Evolutionary conservation across 2,797 vertebrate species (phyloP).

Genomic region (Ceryle rudis): DNA sequence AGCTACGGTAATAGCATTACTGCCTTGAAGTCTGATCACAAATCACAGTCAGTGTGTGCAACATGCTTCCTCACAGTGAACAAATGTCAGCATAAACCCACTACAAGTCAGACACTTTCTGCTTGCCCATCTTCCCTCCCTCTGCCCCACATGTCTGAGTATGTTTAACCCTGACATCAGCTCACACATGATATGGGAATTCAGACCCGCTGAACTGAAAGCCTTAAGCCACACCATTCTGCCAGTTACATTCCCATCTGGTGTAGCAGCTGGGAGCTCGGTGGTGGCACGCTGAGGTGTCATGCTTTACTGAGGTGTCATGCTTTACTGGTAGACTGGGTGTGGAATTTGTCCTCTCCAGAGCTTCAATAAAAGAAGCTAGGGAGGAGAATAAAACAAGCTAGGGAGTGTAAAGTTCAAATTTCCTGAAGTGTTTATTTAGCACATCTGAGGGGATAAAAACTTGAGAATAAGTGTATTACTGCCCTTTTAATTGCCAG

Average conservation of each 20-base stretch:
- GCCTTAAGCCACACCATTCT: neutral
- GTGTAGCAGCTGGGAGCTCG: neutral
- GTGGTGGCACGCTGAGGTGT: rapidly evolving
- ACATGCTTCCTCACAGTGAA: neutral
- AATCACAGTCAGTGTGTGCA: neutral
- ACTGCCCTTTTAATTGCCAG: neutral
- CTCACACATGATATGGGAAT: neutral
- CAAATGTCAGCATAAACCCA: neutral
- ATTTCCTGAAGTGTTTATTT: neutral
- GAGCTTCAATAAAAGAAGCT: neutral
- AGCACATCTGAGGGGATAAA: neutral
- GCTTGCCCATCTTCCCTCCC: neutral
- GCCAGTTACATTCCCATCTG: neutral
- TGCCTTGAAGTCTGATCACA: neutral
- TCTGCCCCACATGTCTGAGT: neutral
- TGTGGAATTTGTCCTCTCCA: neutral
- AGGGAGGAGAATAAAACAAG: neutral
- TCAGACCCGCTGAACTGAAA: neutral
- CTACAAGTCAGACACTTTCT: neutral
- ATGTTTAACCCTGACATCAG: neutral
- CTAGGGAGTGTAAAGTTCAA: neutral
- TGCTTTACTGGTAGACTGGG: neutral
- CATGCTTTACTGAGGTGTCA: rapidly evolving
- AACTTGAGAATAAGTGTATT: neutral
- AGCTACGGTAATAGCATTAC: neutral